Conservation (phyloP, 2,113 vertebrate genomes). For the Pantherophis guttatus region DNA sequence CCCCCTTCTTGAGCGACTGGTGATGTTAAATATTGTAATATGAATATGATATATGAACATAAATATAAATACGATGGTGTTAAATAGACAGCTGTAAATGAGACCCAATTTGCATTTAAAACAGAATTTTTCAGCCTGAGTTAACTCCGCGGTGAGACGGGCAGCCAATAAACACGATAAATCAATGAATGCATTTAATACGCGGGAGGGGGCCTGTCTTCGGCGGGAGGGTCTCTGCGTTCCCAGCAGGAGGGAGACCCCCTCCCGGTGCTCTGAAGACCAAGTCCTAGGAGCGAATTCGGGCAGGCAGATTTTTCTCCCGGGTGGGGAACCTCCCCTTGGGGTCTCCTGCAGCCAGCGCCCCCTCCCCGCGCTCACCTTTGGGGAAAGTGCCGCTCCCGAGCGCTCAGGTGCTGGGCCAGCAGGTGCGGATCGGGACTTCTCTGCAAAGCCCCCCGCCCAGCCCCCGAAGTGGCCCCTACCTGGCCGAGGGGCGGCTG, state of each 20-base stretch:
- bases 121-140: neutral
- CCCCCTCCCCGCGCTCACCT: neutral
- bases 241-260: neutral
- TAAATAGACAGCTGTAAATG: neutral
- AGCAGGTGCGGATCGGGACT: neutral
- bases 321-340: neutral
- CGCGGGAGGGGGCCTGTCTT: neutral
- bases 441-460: neutral
- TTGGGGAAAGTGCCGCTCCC: neutral
- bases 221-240: neutral
- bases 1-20: neutral
- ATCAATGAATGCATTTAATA: too few species aligned
- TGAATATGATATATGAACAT: too few species aligned
- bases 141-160: neutral
- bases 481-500: neutral
- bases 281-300: neutral
- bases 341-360: neutral
- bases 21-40: neutral
- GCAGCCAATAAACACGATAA: neutral
- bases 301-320: neutral
- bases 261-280: neutral
- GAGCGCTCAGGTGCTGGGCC: neutral
- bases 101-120: neutral
- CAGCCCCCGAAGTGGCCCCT: neutral
- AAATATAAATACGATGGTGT: too few species aligned